Percentiles rank a stretch among this genome's conserved stretches.
phyloP scores from a whole-genome alignment of 2,113 vertebrate genomes.

The Gadus chalcogrammus region DNA sequence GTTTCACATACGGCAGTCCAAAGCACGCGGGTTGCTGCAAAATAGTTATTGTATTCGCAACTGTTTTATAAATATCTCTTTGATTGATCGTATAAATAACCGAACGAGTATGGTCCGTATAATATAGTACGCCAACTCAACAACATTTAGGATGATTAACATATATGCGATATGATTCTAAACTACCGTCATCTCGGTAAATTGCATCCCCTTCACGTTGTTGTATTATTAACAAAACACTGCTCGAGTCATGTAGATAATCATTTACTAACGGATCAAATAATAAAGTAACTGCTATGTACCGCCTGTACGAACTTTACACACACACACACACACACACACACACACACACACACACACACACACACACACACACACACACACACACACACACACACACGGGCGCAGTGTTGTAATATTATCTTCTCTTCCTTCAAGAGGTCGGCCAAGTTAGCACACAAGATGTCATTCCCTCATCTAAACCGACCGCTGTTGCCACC shows the following conservation, averaged over 20 bases:
- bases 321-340: too few relatives aligned
- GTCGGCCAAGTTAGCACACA: constrained; percentile 58
- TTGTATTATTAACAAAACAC: background rate
- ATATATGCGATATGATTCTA: background rate
- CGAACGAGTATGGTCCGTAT: background rate
- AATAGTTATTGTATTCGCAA: too few relatives aligned
- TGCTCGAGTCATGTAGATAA: background rate
- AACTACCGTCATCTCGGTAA: background rate
- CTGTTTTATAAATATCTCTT: too few relatives aligned
- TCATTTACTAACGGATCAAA: background rate
- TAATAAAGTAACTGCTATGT: too few relatives aligned
- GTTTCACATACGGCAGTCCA: too few relatives aligned
- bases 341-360: too few relatives aligned
- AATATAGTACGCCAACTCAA: background rate
- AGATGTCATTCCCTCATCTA: constrained; percentile 96
- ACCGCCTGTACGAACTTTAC: background rate
- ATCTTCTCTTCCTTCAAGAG: constrained; percentile 60
- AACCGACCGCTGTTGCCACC: constrained; percentile 94
- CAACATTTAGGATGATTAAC: background rate
- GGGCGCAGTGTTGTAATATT: background rate
- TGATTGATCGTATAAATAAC: background rate
- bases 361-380: too few relatives aligned
- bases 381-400: too few relatives aligned
- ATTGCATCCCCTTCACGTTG: background rate
- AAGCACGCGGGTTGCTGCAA: too few relatives aligned